Conservation (phyloP, 1,140 invertebrate species). For the Drosophila tropicalis region DNA sequence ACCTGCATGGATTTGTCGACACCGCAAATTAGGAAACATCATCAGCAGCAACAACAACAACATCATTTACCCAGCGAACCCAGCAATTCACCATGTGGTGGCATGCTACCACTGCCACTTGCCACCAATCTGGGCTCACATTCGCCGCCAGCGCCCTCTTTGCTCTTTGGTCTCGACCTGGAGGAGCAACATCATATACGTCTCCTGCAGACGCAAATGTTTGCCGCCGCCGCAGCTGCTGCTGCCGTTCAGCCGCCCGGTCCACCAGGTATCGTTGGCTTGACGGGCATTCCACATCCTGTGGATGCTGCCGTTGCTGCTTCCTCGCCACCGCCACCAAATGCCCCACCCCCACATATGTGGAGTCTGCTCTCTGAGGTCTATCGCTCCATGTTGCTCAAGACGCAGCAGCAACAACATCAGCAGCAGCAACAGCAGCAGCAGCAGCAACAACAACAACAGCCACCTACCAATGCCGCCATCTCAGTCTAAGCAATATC, state of each 20-base stretch:
- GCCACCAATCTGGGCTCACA: background rate
- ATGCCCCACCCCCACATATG: slow-evolving; percentile 69
- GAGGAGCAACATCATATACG: slow-evolving; percentile 70
- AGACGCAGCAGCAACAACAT: slow-evolving; percentile 44
- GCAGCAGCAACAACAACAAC: slow-evolving; percentile 29
- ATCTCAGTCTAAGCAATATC: slow-evolving; percentile 65
- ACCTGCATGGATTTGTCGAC: slow-evolving; percentile 47
- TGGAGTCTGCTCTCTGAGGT: slow-evolving; percentile 80
- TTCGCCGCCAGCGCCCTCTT: slow-evolving; percentile 25
- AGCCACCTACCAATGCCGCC: slow-evolving; percentile 66
- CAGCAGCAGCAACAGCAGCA: slow-evolving; percentile 33
- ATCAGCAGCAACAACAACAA: slow-evolving; percentile 9
- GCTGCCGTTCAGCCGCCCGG: slow-evolving; percentile 38
- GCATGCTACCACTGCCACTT: background rate
- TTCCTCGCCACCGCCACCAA: slow-evolving; percentile 29
- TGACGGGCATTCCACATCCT: background rate
- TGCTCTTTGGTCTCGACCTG: slow-evolving; percentile 40
- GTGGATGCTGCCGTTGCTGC: slow-evolving; percentile 17
- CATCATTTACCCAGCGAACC: background rate
- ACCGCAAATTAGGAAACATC: slow-evolving; percentile 23
- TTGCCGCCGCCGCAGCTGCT: slow-evolving; percentile 74
- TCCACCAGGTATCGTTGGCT: too few relatives aligned
- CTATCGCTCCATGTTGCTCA: slow-evolving; percentile 77
- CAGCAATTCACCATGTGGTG: background rate
- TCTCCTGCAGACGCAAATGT: slow-evolving; percentile 77